Conservation (phyloP, 2,797 vertebrate genomes). For the Odontamblyopus lacepedii region DNA sequence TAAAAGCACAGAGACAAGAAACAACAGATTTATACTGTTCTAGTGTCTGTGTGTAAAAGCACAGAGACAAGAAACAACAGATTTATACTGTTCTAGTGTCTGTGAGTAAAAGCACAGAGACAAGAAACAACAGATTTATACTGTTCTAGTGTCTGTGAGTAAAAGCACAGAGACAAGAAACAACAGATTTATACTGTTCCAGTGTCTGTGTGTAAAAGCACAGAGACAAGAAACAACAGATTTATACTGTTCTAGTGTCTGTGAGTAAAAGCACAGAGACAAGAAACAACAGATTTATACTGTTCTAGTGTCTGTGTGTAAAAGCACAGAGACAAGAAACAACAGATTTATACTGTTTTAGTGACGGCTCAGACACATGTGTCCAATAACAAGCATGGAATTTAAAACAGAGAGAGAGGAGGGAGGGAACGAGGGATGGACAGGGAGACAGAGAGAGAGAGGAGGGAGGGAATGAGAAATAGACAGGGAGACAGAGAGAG, state of each 20-base stretch:
- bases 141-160: too few species aligned
- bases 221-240: slow-evolving; percentile 50
- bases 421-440: background rate
- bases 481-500: too few species aligned
- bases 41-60: too few species aligned
- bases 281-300: slow-evolving; percentile 54
- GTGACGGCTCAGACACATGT: slow-evolving; percentile 31
- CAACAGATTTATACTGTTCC: slow-evolving; percentile 46
- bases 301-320: too few species aligned
- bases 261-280: too few species aligned
- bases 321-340: too few species aligned
- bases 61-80: slow-evolving; percentile 46
- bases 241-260: slow-evolving; percentile 39
- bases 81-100: slow-evolving; percentile 45
- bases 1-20: too few species aligned
- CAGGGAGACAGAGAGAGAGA: slow-evolving; percentile 10
- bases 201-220: too few species aligned
- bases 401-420: slow-evolving; percentile 17
- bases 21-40: slow-evolving; percentile 49
- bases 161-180: too few species aligned
- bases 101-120: too few species aligned
- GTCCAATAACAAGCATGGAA: slow-evolving; percentile 20
- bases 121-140: slow-evolving; percentile 54
- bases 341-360: slow-evolving; percentile 25
- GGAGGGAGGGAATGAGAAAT: too few species aligned